Base-by-base conservation (phyloP, 2,888 invertebrate genomes). In the Drosophila sordidula region DNA sequence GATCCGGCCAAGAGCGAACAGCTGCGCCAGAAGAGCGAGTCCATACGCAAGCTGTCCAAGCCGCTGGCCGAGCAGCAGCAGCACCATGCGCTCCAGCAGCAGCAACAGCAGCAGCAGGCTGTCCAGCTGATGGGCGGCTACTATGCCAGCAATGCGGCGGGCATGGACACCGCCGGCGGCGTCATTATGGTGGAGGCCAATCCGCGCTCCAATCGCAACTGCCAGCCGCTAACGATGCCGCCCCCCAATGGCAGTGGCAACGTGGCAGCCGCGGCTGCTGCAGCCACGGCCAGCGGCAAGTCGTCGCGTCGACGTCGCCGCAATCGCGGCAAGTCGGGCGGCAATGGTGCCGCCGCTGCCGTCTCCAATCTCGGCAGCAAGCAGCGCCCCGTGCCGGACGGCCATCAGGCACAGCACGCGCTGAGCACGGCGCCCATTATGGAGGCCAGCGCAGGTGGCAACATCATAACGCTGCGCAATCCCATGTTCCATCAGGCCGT, bases 391-490 rank as follows among this genome's bases (percentile, higher is more conserved):
- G 55, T 54, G 6, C 6, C 16, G 5, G 68, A 49, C 26, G 51
- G 6, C 34, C 67, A 61, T 42, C 51, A 52, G 49, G 14, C 45
- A 18, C 44, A n/a, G 39, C 38, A 49, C 34, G 34, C 34, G 29
- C 36, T 52, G 36, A n/a, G 22, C 32, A n/a, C 44, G 5, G 52
- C 64, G 12, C 75, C 83, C 18, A 70, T 73, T 0, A 75, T 77
- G 49, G 75, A 81, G 34, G 49, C 81, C 12, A 81, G 69, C 58
- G 67, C 76, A 5, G 67, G 70, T n/a, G 89, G 87, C 94, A 59
- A 95, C 75, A 96, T 96, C 94, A 95, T 96, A 50, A 96, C 96
- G 0, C 93, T 96, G 4, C 94, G 96, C 16, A 96, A 96, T 92
- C 96, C 96, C 0, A 95, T 96, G 93, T 96, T 96, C 12, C 89